These are phyloP conservation scores for Heliconius nattereri DNA, from an alignment of 1,140 invertebrate species.

Conservation along the genomic window DNA sequence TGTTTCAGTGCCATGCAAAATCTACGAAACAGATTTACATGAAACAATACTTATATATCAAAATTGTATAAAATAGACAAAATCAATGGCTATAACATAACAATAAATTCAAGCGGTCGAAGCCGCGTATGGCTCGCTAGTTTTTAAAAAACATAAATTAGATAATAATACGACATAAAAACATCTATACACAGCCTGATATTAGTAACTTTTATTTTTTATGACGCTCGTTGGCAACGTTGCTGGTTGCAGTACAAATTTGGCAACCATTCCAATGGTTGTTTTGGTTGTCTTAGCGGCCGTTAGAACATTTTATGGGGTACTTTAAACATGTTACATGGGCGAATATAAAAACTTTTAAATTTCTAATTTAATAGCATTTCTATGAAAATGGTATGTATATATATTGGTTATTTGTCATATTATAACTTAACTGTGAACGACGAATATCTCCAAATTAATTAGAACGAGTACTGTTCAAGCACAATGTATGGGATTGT, in stretches of 20 bases:
- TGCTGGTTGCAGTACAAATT: slow-evolving; percentile 26
- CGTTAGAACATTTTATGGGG: slow-evolving; percentile 35
- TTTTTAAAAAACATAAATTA: too few relatives aligned
- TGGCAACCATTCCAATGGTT: slow-evolving; percentile 33
- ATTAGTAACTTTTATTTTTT: slow-evolving; percentile 7
- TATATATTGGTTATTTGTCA: background rate
- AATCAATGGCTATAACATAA: too few relatives aligned
- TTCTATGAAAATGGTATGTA: background rate
- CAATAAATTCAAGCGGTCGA: too few relatives aligned
- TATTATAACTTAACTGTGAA: background rate
- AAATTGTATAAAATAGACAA: too few relatives aligned
- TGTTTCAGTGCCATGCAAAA: too few relatives aligned
- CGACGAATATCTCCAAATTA: background rate
- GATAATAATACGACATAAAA: background rate
- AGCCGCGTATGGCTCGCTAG: too few relatives aligned
- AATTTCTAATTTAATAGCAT: background rate
- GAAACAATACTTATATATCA: too few relatives aligned
- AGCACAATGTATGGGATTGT: background rate
- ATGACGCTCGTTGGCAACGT: slow-evolving; percentile 15
- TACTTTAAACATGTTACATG: slow-evolving; percentile 25
- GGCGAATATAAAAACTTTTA: slow-evolving; percentile 20
- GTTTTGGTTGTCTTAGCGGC: slow-evolving; percentile 31
- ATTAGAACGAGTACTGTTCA: background rate
- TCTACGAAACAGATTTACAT: too few relatives aligned
- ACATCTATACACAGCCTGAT: background rate